These are phyloP conservation scores for Cladopsammia gracilis DNA, from an alignment of 64 coral and sea anemone species.

Conservation along the genomic window DNA sequence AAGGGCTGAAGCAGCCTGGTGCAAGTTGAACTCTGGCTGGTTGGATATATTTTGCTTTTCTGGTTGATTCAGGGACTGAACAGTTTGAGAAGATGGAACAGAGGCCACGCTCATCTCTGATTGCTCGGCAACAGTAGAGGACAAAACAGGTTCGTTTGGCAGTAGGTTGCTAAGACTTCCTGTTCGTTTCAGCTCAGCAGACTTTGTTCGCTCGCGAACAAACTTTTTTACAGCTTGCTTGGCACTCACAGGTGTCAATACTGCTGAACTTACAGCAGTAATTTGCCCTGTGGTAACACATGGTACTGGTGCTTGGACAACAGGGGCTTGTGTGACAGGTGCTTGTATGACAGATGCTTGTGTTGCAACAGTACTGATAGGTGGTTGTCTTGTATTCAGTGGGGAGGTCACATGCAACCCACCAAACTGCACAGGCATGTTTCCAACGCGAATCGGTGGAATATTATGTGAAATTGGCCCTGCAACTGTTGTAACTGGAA, in stretches of 20 bases:
- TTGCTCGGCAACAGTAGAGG: neutral
- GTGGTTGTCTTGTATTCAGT: neutral
- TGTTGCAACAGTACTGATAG: neutral
- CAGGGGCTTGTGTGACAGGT: slow-evolving; percentile 29
- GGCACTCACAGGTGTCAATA: slow-evolving; percentile 57
- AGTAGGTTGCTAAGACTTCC: slow-evolving; percentile 16
- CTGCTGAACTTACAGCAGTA: slow-evolving; percentile 9
- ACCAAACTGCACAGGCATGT: slow-evolving; percentile 38
- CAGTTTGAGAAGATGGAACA: neutral
- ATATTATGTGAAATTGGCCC: neutral
- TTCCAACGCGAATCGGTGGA: neutral
- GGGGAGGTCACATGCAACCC: neutral
- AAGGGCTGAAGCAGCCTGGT: slow-evolving; percentile 88
- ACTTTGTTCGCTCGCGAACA: slow-evolving; percentile 83
- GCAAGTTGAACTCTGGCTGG: slow-evolving; percentile 84
- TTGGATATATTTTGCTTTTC: slow-evolving; percentile 4
- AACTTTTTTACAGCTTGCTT: slow-evolving; percentile 97
- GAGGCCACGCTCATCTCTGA: neutral
- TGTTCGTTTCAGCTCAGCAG: slow-evolving; percentile 79
- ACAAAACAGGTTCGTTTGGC: neutral
- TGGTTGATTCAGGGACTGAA: neutral
- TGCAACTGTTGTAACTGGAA: neutral
- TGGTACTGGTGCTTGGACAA: neutral
- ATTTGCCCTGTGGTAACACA: slow-evolving; percentile 31
- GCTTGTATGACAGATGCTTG: slow-evolving; percentile 38